Percentiles rank a stretch among this genome's conserved stretches.
These are phyloP conservation scores for Myopa tessellatipennis DNA, from an alignment of 2,888 invertebrate species.

Conservation along the genomic window DNA sequence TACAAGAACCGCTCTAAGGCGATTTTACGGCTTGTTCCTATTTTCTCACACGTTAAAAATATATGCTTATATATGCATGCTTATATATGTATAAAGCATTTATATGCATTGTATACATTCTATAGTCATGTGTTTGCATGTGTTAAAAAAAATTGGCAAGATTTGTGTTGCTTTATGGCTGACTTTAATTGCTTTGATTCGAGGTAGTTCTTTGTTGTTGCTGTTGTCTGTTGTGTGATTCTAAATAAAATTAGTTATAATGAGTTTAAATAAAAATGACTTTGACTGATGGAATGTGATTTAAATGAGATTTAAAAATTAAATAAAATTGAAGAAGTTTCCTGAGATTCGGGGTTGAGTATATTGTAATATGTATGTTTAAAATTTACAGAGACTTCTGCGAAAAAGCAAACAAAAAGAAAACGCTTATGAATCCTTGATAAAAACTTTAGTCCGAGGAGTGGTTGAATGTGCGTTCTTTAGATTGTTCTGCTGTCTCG, in stretches of 20 bases:
- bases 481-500: neutral
- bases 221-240: neutral
- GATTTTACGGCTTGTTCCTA: neutral
- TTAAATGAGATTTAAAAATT: conserved; percentile 1
- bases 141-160: conserved; percentile 39
- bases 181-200: conserved; percentile 46
- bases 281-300: conserved; percentile 29
- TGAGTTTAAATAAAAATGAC: too few species aligned
- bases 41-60: neutral
- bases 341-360: conserved; percentile 51
- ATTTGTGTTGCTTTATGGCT: conserved; percentile 36
- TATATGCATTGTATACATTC: conserved; percentile 1
- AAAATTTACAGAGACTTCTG: neutral
- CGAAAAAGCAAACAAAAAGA: neutral
- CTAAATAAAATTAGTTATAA: neutral
- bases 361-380: conserved; percentile 40
- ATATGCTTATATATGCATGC: neutral
- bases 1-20: neutral
- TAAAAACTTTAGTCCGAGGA: neutral
- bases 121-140: neutral
- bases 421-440: neutral
- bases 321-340: conserved; percentile 35
- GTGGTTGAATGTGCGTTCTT: neutral
- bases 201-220: conserved; percentile 54
- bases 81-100: neutral